Evolutionary conservation across 2,888 invertebrate species (phyloP), one percentile per base, ranked within the genome.

Genomic region (Eristalis intricaria): DNA sequence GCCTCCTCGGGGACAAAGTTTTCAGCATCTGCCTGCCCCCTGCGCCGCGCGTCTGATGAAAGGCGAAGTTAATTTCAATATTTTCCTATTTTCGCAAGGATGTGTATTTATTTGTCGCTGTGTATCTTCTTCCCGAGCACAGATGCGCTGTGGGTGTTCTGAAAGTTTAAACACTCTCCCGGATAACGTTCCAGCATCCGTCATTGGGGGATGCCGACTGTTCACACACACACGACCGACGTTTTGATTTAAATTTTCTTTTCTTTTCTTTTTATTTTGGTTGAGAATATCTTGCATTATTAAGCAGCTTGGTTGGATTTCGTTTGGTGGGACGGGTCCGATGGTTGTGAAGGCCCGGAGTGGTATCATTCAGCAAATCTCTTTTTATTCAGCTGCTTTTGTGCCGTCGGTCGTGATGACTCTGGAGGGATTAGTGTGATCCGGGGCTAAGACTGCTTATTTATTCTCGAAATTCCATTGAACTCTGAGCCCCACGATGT

Each of bases 11-110:
- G 15, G 50, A n/a, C 50, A 19, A 50, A 50, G 50, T 50, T 50
- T n/a, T 50, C 50, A 50, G 4, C 19, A 8, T 19, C 19, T 50
- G 8, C 50, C 8, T 19, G n/a, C 8, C 7, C 19, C 8, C 43
- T 8, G 1, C 43, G n/a, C n/a, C 50, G 26, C 2, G 26, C 26
- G 2, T 3, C 50, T n/a, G n/a, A 4, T 19, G 19, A 19, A 19
- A 19, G 82, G 64, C 43, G 77, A 82, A 85, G 82, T 82, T 82
- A 77, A 85, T 82, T 85, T 85, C 73, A 77, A 85, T 85, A 85
- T 85, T 77, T 82, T 82, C 73, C 58, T 82, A 69, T 73, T 73
- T 82, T 69, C 60, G 64, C 73, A 77, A 81, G 68, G 81, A 75
- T 19, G 43, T 71, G 19, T 84, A 71, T 82, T 77, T 82, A 50